Base-by-base conservation (phyloP, 1,140 invertebrate genomes). In the Platyscapa corneri region DNA sequence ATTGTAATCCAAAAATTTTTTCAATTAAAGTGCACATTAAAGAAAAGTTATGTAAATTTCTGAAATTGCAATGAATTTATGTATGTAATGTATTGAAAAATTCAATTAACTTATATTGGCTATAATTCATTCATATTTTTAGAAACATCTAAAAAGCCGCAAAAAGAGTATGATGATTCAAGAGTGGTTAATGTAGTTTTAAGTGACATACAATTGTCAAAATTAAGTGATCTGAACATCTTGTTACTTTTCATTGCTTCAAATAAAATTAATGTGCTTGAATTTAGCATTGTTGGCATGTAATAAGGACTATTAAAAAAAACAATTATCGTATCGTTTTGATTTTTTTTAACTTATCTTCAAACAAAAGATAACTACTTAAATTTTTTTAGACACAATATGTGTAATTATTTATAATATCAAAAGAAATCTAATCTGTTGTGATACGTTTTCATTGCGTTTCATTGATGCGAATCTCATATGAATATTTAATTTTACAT, bases 131-230 rank as follows among this genome's bases (percentile, higher is more conserved):
- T 64, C 5, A n/a, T 64, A 64, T 64, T 64, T 12, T 53, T 7
- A 53, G 18, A 53, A 53, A 16, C 18, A 53, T 53, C 6, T 53
- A 14, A 64, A 64, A 64, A 64, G 3, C 3, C 5, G 27, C 12
- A 64, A 64, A n/a, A 39, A 39, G 6, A 23, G n/a, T 72, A 7
- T 27, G 20, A 72, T 72, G 18, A 27, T 72, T 72, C n/a, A n/a
- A n/a, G n/a, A 32, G 30, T 72, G 34, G 20, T 72, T 72, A 72
- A 72, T 39, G n/a, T 72, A 39, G 14, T 72, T 39, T 5, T 37
- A 72, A 39, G 32, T 72, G 67, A 72, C 20, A 39, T 72, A 72
- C 3, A 72, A 39, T 72, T 39, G 34, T 72, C 67, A 72, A 72
- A 16, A 72, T 72, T 37, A 39, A 39, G 34, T 23, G 34, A 39